Evolutionary conservation across 37 sponge, comb jelly and placozoan genomes (phyloP), one percentile per base, ranked within the genome.

Genomic region (Ianthella basta): DNA sequence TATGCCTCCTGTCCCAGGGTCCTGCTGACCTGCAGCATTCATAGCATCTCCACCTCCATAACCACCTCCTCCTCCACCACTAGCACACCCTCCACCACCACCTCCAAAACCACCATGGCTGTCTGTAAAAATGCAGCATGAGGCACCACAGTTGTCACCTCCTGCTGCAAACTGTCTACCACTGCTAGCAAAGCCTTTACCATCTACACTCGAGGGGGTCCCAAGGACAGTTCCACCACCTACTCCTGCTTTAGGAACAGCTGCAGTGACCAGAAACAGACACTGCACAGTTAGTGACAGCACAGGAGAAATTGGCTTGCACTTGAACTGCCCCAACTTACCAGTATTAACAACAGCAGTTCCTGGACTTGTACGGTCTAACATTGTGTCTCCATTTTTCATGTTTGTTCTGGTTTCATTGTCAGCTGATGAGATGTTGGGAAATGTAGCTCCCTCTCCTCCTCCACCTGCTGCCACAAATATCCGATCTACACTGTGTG

Each of bases 51-150:
- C 86, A 15, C 86, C 86, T 16, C 55, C 30, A 4, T 67, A 44
- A 35, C 86, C 86, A 2, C 86, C 86, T 50, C 86, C 86, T 35
- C 86, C 80, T 55, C 86, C 86, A 33, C 86, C 86, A 44, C 80
- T 65, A n/a, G 64, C 80, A 86, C 86, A 79, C 0, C 57, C 80
- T 30, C 86, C 86, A 60, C 86, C 86, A n/a, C 86, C 86, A 1
- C 64, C 86, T 79, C 86, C 86, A 79, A 86, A 86, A 21, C 86
- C 86, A 25, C 86, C 86, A 29, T 75, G 29, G 13, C 25, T 61
- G 60, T 30, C 53, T 3, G 1, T 53, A 75, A 24, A 75, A 13
- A 4, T 12, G 29, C 19, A 34, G 50, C 50, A 44, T 41, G n/a
- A n/a, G 20, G 25, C 0, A 75, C n/a, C n/a, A n/a, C 25, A 41